Base-by-base conservation (phyloP, 35 echinoderm and acorn worm species). In the Holothuria glaberrima region DNA sequence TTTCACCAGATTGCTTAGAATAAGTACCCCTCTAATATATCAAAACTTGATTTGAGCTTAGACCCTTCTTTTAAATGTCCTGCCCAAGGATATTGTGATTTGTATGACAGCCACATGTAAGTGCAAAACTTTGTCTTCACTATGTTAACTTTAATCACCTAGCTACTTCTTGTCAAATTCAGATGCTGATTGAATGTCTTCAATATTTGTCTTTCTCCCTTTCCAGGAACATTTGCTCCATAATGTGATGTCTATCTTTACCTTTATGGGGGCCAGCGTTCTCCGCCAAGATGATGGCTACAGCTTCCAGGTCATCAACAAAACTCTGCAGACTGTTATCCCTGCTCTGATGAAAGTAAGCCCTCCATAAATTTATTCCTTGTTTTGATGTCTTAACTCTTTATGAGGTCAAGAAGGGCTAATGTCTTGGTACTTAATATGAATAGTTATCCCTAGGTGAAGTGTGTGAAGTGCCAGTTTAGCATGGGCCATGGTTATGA, bases 181-280 rank as follows among this genome's bases (percentile, higher is more conserved):
- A 4, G 36, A 2, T 41, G 36, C 36, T 41, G 36, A 41, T 41
- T 7, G 7, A 41, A 4, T 5, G 0, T 48, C 25, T 77, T 0
- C 4, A 13, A 48, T 77, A 18, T 48, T 24, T 77, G 4, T 48
- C 48, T 4, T 77, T 5, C 0, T 88, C 12, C 31, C 48, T 48
- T 80, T 54, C 25, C 35, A 99, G 97, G 97, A 99, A 48, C 97
- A 95, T 71, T 86, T 99, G 9, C 89, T 99, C 29, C 97, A 99
- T 76, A 99, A 99, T 89, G 91, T 94, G 36, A 99, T 99, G 97
- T 92, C 97, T 13, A 99, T 99, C 91, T 99, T 99, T 35, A 99
- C 97, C 65, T 99, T 99, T 83, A 99, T 99, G 97, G 97, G 97
- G 20, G 93, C 97, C 18, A 92, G 86, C 58, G 65, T 99, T n/a